These are phyloP conservation scores for Isaurus tuberculatus DNA, from an alignment of 92 coral and sea anemone species.

Conservation along the genomic window DNA sequence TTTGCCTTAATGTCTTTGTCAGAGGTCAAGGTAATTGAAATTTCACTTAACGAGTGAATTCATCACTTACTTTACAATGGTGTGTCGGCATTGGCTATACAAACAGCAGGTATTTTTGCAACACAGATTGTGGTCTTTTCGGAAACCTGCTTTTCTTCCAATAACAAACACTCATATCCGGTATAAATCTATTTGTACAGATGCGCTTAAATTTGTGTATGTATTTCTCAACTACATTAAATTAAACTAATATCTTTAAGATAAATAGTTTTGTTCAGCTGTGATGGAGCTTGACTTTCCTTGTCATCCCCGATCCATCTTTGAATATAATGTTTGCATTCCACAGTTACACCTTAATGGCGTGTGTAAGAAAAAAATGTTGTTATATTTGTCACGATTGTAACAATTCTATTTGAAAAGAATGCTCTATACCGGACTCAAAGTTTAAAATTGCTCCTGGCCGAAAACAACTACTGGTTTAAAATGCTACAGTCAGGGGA, in stretches of 20 bases:
- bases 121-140: background rate
- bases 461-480: too few species aligned
- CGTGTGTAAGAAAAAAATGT: too few species aligned
- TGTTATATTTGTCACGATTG: too few species aligned
- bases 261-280: background rate
- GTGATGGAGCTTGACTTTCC: too few species aligned
- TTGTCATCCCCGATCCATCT: too few species aligned
- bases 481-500: too few species aligned
- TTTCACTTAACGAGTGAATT: background rate
- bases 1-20: too few species aligned
- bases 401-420: too few species aligned
- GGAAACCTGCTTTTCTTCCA: background rate
- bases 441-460: too few species aligned
- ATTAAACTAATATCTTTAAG: background rate
- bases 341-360: too few species aligned
- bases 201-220: background rate
- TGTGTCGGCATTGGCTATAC: background rate
- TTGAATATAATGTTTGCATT: too few species aligned
- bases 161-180: background rate
- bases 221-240: background rate
- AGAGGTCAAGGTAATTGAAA: background rate
- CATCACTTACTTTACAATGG: background rate
- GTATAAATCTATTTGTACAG: background rate
- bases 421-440: too few species aligned
- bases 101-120: conserved; percentile 7